Conservation (phyloP, 2,888 invertebrate species). For the Oxycera nigricornis region DNA sequence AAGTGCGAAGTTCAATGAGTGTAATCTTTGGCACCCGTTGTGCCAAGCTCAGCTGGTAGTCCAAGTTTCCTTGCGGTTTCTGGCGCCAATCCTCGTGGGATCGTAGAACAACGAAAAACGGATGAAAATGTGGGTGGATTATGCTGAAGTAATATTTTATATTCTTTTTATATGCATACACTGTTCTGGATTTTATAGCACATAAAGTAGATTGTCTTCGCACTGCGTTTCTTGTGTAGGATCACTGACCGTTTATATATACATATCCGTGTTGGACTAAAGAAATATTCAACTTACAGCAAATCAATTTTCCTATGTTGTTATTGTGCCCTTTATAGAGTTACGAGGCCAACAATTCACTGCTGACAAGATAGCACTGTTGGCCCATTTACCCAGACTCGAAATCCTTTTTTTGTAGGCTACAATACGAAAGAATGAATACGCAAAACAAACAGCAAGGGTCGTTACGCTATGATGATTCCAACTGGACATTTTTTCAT, state of each 20-base stretch:
- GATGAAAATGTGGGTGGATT: neutral
- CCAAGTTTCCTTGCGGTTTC: neutral
- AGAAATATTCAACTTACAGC: no score
- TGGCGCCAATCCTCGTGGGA: constrained; percentile 11
- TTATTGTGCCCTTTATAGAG: neutral
- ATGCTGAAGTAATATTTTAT: neutral
- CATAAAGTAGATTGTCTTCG: no score
- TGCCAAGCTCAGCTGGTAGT: neutral
- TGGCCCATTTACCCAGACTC: constrained; percentile 22
- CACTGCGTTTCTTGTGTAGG: no score
- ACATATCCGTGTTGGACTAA: neutral
- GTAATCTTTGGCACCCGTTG: neutral
- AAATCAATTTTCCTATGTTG: constrained; percentile 1
- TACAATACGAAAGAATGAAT: neutral
- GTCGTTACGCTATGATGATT: neutral
- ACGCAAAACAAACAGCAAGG: constrained; percentile 27
- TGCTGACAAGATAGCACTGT: constrained; percentile 9
- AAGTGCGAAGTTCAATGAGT: no score
- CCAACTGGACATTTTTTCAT: no score
- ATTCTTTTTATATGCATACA: neutral
- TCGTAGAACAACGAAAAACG: neutral
- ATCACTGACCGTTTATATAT: neutral
- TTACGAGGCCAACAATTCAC: neutral
- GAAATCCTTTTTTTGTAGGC: constrained; percentile 18
- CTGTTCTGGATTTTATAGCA: neutral